Conservation (phyloP, 2,888 invertebrate genomes). For the Drosophila suboccidentalis region DNA sequence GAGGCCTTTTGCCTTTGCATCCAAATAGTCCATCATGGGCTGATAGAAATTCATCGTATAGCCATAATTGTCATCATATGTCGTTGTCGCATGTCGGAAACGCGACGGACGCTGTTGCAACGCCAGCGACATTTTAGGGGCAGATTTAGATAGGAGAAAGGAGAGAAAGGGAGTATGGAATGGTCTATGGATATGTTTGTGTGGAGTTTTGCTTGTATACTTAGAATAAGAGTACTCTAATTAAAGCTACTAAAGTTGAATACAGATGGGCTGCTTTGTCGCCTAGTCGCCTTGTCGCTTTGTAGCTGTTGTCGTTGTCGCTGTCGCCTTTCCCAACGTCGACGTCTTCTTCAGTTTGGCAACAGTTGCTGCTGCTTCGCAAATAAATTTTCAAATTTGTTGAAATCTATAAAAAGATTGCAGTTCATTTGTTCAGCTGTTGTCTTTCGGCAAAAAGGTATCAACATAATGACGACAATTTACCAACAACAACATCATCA, state of each 20-base stretch:
- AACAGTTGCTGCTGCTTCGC: constrained; percentile 71
- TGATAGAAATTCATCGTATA: constrained; percentile 94
- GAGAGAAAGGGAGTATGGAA: not conserved
- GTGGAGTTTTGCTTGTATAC: constrained; percentile 17
- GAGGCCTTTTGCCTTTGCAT: constrained; percentile 87
- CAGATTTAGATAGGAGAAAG: not conserved
- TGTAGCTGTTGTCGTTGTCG: constrained; percentile 36
- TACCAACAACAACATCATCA: constrained; percentile 35
- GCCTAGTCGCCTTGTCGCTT: constrained; percentile 34
- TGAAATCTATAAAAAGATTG: constrained; percentile 82
- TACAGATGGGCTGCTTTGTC: constrained; percentile 1
- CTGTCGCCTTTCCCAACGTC: constrained; percentile 28
- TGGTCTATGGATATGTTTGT: constrained; percentile 19
- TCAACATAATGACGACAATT: constrained; percentile 73
- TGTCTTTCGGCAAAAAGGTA: constrained; percentile 63
- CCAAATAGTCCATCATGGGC: constrained; percentile 94
- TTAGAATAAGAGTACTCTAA: constrained; percentile 65
- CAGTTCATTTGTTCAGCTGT: constrained; percentile 72
- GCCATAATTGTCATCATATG: constrained; percentile 93
- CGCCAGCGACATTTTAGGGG: constrained; percentile 84
- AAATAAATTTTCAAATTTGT: constrained; percentile 75
- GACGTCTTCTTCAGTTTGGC: constrained; percentile 64
- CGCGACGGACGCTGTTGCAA: constrained; percentile 81
- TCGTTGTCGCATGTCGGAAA: constrained; percentile 86
- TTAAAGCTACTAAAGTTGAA: constrained; percentile 61